Evolutionary conservation across 2,113 vertebrate species (phyloP).

Genomic region (Gulo gulo): DNA sequence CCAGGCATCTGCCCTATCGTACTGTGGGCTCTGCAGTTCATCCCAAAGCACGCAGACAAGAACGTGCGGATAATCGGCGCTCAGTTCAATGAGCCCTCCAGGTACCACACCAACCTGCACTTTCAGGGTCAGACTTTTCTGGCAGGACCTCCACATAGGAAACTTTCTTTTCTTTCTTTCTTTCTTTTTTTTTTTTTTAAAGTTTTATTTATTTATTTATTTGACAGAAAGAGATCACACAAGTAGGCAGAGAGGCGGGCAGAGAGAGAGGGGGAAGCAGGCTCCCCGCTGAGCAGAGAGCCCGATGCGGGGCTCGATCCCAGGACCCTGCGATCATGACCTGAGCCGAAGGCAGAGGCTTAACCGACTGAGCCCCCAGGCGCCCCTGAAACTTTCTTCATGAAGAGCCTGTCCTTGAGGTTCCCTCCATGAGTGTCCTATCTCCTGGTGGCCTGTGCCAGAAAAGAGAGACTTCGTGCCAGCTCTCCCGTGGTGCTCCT

Average conservation of each 20-base stretch:
- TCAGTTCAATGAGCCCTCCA: neutral
- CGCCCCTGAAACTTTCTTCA: neutral
- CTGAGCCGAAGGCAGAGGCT: too few relatives aligned
- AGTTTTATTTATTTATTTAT: too few relatives aligned
- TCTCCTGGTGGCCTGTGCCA: neutral
- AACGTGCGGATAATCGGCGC: neutral
- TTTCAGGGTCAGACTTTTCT: neutral
- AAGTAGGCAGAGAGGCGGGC: too few relatives aligned
- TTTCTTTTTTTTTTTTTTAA: too few relatives aligned
- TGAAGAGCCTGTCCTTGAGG: neutral
- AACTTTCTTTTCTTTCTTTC: neutral
- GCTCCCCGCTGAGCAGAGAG: too few relatives aligned
- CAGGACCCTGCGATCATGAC: too few relatives aligned
- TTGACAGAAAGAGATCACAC: too few relatives aligned
- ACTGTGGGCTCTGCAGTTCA: neutral
- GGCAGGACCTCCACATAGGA: neutral
- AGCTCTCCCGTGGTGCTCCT: neutral
- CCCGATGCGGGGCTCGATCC: too few relatives aligned
- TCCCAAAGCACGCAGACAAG: neutral
- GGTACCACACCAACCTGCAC: neutral
- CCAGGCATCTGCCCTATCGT: neutral
- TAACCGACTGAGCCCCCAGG: too few relatives aligned
- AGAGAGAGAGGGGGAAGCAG: too few relatives aligned
- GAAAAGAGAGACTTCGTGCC: neutral
- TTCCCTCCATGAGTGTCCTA: neutral